A percentile compares a stretch with the other conserved stretches of the same genome.
phyloP scores from a whole-genome alignment of 2,113 vertebrate species.

The Syrrhaptes paradoxus region DNA sequence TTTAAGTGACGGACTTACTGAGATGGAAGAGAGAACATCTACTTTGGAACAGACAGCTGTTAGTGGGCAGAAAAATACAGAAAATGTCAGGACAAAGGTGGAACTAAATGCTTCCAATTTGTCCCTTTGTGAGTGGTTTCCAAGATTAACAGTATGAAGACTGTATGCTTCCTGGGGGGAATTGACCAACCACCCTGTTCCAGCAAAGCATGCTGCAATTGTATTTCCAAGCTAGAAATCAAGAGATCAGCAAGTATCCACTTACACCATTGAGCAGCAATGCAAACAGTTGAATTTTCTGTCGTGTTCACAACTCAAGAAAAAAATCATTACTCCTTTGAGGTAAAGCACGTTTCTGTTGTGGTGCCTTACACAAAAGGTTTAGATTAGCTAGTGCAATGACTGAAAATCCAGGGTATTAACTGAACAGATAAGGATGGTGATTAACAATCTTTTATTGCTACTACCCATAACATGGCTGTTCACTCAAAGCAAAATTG shows the following conservation, averaged over 20 bases:
- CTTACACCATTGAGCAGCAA: neutral
- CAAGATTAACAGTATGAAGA: neutral
- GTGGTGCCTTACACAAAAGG: neutral
- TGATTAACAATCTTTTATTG: neutral
- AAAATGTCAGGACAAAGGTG: slow-evolving; percentile 31
- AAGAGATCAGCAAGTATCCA: neutral
- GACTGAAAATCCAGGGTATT: neutral
- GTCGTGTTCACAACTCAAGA: neutral
- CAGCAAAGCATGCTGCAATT: neutral
- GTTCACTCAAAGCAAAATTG: neutral
- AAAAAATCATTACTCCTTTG: neutral
- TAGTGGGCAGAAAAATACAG: slow-evolving; percentile 13
- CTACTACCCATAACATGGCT: neutral
- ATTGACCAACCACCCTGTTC: neutral
- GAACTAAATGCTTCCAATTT: slow-evolving; percentile 33
- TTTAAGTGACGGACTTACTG: slow-evolving; percentile 28
- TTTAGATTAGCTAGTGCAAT: neutral
- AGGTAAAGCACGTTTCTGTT: neutral
- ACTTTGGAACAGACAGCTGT: slow-evolving; percentile 4
- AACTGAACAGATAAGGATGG: neutral
- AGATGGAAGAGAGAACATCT: slow-evolving; percentile 34
- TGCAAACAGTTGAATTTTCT: neutral
- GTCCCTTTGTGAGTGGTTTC: neutral
- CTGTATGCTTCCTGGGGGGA: neutral
- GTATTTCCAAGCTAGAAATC: neutral